Conservation (phyloP, 2,797 vertebrate genomes). For the Adelosebastes latens region DNA sequence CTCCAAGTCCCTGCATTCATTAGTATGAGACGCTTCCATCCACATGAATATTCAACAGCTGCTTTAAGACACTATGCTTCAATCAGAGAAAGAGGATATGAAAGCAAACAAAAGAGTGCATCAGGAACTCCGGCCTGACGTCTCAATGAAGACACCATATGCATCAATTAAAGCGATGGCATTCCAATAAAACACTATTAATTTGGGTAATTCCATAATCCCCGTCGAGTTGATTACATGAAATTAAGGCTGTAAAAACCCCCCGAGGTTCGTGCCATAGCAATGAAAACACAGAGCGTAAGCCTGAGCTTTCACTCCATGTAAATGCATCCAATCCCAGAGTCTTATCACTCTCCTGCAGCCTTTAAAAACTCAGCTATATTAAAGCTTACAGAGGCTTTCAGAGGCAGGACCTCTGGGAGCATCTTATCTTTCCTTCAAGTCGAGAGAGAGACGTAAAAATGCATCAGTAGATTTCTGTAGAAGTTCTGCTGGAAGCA, state of each 20-base stretch:
- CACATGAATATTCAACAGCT: constrained; percentile 53
- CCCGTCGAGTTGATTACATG: constrained; percentile 47
- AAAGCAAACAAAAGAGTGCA: constrained; percentile 17
- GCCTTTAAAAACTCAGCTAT: constrained; percentile 43
- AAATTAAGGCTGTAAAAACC: constrained; percentile 43
- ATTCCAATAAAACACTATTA: constrained; percentile 36
- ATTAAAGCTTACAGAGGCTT: constrained; percentile 46
- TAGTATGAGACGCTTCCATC: constrained; percentile 25
- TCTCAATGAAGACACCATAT: constrained; percentile 22
- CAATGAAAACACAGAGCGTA: constrained; percentile 26
- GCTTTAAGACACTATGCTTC: constrained; percentile 8
- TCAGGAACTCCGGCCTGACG: constrained; percentile 10
- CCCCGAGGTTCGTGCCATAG: background rate
- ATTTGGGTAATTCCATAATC: constrained; percentile 58
- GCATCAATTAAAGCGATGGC: constrained; percentile 26
- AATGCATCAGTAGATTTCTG: constrained; percentile 30
- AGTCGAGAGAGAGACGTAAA: constrained; percentile 7
- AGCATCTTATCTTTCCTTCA: constrained; percentile 25
- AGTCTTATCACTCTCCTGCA: constrained; percentile 54
- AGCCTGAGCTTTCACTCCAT: constrained; percentile 32
- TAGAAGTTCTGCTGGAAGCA: background rate
- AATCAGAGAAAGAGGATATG: constrained; percentile 13
- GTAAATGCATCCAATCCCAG: constrained; percentile 48
- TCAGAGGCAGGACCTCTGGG: constrained; percentile 26
- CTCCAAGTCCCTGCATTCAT: constrained; percentile 8